Evolutionary conservation across 2,113 vertebrate species (phyloP).

Genomic region (Carlito syrichta): DNA sequence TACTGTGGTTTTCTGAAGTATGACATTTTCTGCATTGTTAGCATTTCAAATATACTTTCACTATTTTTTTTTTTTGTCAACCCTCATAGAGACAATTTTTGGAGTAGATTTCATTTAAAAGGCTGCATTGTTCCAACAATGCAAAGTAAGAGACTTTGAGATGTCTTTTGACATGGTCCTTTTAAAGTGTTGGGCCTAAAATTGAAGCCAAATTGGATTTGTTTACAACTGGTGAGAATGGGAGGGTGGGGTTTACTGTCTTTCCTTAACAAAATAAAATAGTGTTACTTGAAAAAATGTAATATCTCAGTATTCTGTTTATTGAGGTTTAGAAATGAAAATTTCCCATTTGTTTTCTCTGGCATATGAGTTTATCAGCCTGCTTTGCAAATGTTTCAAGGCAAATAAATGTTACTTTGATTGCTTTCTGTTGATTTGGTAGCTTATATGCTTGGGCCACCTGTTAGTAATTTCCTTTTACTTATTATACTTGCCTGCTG

Average conservation of each 20-base stretch:
- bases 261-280: constrained; percentile 16
- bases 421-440: constrained; percentile 59
- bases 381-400: constrained; percentile 53
- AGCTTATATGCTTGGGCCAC: constrained; percentile 29
- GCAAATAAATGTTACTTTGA: constrained; percentile 41
- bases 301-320: constrained; percentile 19
- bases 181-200: constrained; percentile 19
- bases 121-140: background rate
- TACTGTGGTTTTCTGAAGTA: constrained; percentile 21
- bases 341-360: constrained; percentile 72
- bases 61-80: background rate
- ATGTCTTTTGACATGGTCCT: background rate
- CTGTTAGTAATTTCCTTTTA: constrained; percentile 33
- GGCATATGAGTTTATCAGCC: constrained; percentile 46
- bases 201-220: constrained; percentile 29
- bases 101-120: background rate
- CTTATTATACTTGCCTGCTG: constrained; percentile 32
- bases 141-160: constrained; percentile 28
- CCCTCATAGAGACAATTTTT: constrained; percentile 5
- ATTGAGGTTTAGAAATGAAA: constrained; percentile 40
- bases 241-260: background rate
- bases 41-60: constrained; percentile 39
- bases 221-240: constrained; percentile 11
- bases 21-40: constrained; percentile 36
- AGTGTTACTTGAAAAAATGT: constrained; percentile 3